phyloP scores from a whole-genome alignment of 2,113 vertebrate species.

The Mesocricetus auratus region DNA sequence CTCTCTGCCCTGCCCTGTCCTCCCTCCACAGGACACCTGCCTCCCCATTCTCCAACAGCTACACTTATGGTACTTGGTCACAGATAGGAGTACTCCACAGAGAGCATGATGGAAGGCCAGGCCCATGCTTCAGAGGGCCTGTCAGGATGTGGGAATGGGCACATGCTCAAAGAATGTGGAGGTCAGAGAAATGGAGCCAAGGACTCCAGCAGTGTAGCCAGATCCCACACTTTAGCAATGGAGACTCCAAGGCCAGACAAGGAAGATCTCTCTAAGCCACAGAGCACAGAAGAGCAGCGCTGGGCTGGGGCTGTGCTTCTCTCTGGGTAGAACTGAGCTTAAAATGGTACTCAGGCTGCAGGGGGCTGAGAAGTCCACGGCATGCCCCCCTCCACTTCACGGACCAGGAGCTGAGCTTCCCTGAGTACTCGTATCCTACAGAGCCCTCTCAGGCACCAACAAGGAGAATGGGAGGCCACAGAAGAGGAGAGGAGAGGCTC shows the following conservation, averaged over 20 bases:
- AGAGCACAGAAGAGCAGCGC: not conserved
- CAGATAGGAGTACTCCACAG: not conserved
- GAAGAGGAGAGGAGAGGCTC: not conserved
- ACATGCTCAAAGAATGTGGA: not conserved
- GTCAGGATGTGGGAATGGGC: not conserved
- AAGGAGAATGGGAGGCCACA: not conserved
- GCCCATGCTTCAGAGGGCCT: not conserved
- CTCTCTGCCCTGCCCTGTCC: no score
- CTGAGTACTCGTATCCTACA: not conserved
- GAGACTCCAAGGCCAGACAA: not conserved
- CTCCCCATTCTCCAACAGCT: not conserved
- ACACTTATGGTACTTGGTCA: not conserved
- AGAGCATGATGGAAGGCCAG: not conserved
- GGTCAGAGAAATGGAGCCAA: not conserved
- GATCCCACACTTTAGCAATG: not conserved
- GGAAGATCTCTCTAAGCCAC: not conserved
- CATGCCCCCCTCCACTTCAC: not conserved
- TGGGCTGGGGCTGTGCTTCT: not conserved
- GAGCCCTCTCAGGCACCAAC: not conserved
- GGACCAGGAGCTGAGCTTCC: not conserved
- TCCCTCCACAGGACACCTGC: not conserved
- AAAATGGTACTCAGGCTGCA: not conserved
- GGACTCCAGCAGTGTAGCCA: not conserved
- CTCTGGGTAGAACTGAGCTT: not conserved
- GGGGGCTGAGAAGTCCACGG: not conserved